Conservation (phyloP, 2,888 invertebrate genomes). For the Antheraea assamensis region DNA sequence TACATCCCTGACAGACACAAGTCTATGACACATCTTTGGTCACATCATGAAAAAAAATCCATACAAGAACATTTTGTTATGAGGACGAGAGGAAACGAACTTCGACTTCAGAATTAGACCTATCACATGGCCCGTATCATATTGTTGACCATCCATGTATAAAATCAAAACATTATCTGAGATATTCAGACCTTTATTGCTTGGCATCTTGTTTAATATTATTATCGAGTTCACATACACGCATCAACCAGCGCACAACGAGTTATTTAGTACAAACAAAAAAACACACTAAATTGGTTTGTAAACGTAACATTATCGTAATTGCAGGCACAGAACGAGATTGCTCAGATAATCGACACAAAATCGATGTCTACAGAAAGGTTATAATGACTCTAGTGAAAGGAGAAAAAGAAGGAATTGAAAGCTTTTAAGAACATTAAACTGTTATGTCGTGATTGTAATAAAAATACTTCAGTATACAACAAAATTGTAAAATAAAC, state of each 20-base stretch:
- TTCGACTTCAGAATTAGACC: too few species aligned
- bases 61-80: too few species aligned
- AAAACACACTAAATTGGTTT: constrained; percentile 56
- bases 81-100: too few species aligned
- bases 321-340: constrained; percentile 47
- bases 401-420: background rate
- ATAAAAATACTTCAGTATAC: background rate
- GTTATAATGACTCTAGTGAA: background rate
- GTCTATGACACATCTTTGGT: too few species aligned
- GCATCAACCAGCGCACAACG: constrained; percentile 24
- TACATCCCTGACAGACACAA: too few species aligned
- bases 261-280: constrained; percentile 42
- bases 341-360: constrained; percentile 28
- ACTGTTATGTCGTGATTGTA: background rate
- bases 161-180: background rate
- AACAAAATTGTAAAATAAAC: background rate
- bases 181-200: background rate
- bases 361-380: constrained; percentile 23
- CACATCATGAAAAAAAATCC: too few species aligned
- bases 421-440: background rate
- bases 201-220: constrained; percentile 21
- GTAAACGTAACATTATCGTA: constrained; percentile 65
- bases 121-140: too few species aligned
- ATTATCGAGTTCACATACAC: constrained; percentile 27
- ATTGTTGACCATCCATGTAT: too few species aligned